Percentiles rank a stretch among this genome's conserved stretches.
These are phyloP conservation scores for Eucidaris tribuloides DNA, from an alignment of 35 echinoderm and acorn worm species.

Conservation along the genomic window DNA sequence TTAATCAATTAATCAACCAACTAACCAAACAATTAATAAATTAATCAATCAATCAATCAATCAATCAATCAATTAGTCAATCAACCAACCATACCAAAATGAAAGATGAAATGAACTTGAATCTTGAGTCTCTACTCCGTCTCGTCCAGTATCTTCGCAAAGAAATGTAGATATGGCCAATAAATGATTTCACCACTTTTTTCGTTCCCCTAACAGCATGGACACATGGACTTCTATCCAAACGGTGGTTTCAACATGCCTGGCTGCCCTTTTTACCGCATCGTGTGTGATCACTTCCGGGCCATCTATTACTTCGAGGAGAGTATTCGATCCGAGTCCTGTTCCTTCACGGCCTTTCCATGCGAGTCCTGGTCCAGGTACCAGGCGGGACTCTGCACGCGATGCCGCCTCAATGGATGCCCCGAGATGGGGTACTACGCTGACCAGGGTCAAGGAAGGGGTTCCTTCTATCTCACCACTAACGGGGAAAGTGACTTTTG, in stretches of 20 bases:
- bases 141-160: too few species aligned
- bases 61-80: too few species aligned
- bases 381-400: conserved; percentile 32
- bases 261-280: conserved; percentile 33
- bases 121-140: too few species aligned
- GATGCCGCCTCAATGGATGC: conserved; percentile 40
- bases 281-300: conserved; percentile 47
- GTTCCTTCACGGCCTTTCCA: conserved; percentile 46
- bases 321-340: conserved; percentile 28
- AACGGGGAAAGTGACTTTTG: neutral
- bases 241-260: conserved; percentile 79
- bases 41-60: too few species aligned
- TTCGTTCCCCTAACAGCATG: conserved; percentile 33
- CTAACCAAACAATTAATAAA: too few species aligned
- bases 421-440: conserved; percentile 85
- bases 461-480: conserved; percentile 57
- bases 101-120: too few species aligned
- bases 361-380: conserved; percentile 56
- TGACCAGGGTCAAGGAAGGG: conserved; percentile 42
- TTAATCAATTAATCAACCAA: too few species aligned
- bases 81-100: too few species aligned
- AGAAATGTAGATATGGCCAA: too few species aligned
- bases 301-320: conserved; percentile 47
- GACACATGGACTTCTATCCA: conserved; percentile 88
- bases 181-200: too few species aligned